Evolutionary conservation across 2,797 vertebrate species (phyloP), one percentile per base, ranked within the genome.

Genomic region (Psittacula echo): DNA sequence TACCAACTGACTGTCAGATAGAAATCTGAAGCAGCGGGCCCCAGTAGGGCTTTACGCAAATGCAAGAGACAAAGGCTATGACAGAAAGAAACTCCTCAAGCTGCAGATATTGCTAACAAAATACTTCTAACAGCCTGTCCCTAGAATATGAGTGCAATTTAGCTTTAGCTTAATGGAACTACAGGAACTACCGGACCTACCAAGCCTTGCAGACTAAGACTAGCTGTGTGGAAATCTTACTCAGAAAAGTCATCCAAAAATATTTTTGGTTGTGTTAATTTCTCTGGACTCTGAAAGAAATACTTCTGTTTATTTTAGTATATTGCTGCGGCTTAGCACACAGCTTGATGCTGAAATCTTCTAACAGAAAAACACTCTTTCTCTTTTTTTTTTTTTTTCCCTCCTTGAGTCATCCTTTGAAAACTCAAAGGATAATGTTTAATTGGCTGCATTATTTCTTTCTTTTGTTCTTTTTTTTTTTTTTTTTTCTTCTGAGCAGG

Each of bases 311-410:
- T 94, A 34, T 20, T 34, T 94, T 95, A 80, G 66, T 87, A 30
- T 94, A 94, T 97, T 27, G 41, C 83, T 86, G 48, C 73, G 61
- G 77, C 73, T 94, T 91, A 93, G 92, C 96, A 87, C 58, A 64
- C 76, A 76, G 86, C 83, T 88, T 90, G 93, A 79, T 45, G 23
- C 27, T 71, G 84, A 72, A 83, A 61, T 96, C 77, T 76, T 79
- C 42, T 80, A 93, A 95, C 56, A 92, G 45, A 87, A 70, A 87
- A 89, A 27, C 70, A 44, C n/a, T n/a, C 32, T 23, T n/a, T 34
- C 34, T 10, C 22, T n/a, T 37, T 85, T 85, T 39, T 39, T 23
- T 9, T n/a, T n/a, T 37, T 85, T 87, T 76, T 75, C 65, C 10
- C 1, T 82, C 51, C 65, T 87, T 86, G 56, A 87, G 34, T 66